Evolutionary conservation across 2,113 vertebrate genomes (phyloP).

Genomic region (Zosterops borbonicus): DNA sequence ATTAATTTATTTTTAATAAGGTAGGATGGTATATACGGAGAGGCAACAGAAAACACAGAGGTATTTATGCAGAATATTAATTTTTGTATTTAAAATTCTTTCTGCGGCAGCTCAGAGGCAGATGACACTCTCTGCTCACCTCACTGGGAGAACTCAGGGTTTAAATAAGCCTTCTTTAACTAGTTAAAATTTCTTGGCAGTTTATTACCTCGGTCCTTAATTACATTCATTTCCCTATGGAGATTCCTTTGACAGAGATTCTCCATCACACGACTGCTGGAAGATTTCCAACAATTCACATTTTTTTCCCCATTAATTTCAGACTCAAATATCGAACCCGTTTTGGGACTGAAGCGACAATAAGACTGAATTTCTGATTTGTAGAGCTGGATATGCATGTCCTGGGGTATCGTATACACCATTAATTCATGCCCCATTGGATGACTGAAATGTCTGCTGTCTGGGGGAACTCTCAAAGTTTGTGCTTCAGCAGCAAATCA

Average conservation of each 20-base stretch:
- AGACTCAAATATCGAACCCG: constrained; percentile 11
- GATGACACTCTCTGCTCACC: not conserved
- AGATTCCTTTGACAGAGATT: not conserved
- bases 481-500: not conserved
- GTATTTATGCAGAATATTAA: not conserved
- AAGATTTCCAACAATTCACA: not conserved
- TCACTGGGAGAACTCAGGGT: not conserved
- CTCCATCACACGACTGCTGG: not conserved
- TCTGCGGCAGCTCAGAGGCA: not conserved
- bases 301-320: constrained; percentile 44
- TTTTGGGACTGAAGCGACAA: constrained; percentile 8
- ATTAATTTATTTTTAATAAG: not conserved
- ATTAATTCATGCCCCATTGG: not conserved
- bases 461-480: not conserved
- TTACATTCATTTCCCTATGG: constrained; percentile 41
- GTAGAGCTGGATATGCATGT: not conserved
- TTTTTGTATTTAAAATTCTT: not conserved
- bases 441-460: not conserved
- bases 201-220: constrained; percentile 49
- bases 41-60: not conserved
- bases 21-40: not conserved
- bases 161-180: constrained; percentile 49
- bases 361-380: not conserved
- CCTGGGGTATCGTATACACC: not conserved
- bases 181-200: constrained; percentile 40